A percentile compares a stretch with the other conserved stretches of the same genome.
Conservation (phyloP, 2,888 invertebrate species). For the Platycheirus albimanus region DNA sequence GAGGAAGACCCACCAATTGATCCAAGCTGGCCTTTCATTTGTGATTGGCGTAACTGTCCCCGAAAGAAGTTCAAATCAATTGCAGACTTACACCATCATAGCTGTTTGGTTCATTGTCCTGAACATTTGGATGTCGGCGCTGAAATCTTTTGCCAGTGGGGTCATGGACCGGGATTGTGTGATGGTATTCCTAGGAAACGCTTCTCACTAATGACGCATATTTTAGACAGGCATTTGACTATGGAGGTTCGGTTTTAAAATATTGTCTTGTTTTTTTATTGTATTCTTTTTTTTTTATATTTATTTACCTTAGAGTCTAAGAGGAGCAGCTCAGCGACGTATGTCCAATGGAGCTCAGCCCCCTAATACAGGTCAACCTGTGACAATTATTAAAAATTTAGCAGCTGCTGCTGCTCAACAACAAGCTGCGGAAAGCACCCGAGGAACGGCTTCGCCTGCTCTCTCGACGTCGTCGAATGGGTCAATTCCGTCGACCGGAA, state of each 20-base stretch:
- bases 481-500: slow-evolving; percentile 82
- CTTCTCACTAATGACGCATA: slow-evolving; percentile 98
- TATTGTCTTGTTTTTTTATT: not conserved
- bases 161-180: slow-evolving; percentile 86
- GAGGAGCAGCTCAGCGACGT: slow-evolving; percentile 80
- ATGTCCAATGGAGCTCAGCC: slow-evolving; percentile 79
- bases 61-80: slow-evolving; percentile 89
- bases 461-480: slow-evolving; percentile 77
- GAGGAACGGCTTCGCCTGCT: slow-evolving; percentile 77
- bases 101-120: slow-evolving; percentile 92
- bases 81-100: slow-evolving; percentile 93
- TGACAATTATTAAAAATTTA: slow-evolving; percentile 81
- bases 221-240: slow-evolving; percentile 97
- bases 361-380: slow-evolving; percentile 78
- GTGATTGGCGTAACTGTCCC: slow-evolving; percentile 97
- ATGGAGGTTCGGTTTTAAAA: slow-evolving; percentile 85
- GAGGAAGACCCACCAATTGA: slow-evolving; percentile 78
- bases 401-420: slow-evolving; percentile 62
- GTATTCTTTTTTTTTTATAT: not conserved
- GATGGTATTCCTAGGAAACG: slow-evolving; percentile 94
- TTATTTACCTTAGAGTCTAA: slow-evolving; percentile 76
- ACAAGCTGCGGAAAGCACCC: slow-evolving; percentile 73
- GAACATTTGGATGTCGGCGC: slow-evolving; percentile 85
- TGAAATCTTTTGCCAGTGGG: slow-evolving; percentile 95
- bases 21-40: slow-evolving; percentile 86